Percentiles rank a stretch among this genome's conserved stretches.
Conservation (phyloP, 2,888 invertebrate species). For the Torymus aiolomorphi region DNA sequence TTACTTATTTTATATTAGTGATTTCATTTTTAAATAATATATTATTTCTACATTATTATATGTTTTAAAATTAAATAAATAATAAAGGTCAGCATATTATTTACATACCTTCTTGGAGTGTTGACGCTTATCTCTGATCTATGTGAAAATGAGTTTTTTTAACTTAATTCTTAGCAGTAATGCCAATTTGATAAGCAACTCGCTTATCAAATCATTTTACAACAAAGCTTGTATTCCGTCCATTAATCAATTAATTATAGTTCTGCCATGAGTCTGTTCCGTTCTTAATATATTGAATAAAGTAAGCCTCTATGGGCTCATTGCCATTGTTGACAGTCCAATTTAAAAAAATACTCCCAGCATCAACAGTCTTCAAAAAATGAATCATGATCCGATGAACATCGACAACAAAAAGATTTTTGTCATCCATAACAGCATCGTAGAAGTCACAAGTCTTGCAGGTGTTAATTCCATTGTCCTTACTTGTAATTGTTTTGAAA, state of each 20-base stretch:
- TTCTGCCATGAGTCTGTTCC: slow-evolving; percentile 79
- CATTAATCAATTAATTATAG: slow-evolving; percentile 79
- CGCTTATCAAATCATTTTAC: slow-evolving; percentile 81
- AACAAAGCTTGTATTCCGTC: slow-evolving; percentile 83
- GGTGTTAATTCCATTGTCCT: slow-evolving; percentile 85
- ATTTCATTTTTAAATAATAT: no score
- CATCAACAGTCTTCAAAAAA: slow-evolving; percentile 85
- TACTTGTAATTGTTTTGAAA: slow-evolving; percentile 79
- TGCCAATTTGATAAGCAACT: slow-evolving; percentile 82
- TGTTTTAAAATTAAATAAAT: not conserved
- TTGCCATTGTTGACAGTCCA: slow-evolving; percentile 90
- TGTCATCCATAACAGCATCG: slow-evolving; percentile 75
- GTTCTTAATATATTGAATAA: slow-evolving; percentile 78
- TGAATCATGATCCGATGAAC: slow-evolving; percentile 84
- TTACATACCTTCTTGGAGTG: slow-evolving; percentile 78
- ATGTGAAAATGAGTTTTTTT: slow-evolving; percentile 79
- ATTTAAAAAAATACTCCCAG: slow-evolving; percentile 85
- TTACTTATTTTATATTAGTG: no score
- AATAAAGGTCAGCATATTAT: not conserved
- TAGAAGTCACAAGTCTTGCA: slow-evolving; percentile 73
- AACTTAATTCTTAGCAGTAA: slow-evolving; percentile 82
- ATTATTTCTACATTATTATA: no score
- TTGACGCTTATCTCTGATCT: slow-evolving; percentile 78
- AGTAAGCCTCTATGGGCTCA: slow-evolving; percentile 80
- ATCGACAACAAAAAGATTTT: slow-evolving; percentile 81